phyloP scores from a whole-genome alignment of 2,888 invertebrate genomes.

The Heliconius ismenius region DNA sequence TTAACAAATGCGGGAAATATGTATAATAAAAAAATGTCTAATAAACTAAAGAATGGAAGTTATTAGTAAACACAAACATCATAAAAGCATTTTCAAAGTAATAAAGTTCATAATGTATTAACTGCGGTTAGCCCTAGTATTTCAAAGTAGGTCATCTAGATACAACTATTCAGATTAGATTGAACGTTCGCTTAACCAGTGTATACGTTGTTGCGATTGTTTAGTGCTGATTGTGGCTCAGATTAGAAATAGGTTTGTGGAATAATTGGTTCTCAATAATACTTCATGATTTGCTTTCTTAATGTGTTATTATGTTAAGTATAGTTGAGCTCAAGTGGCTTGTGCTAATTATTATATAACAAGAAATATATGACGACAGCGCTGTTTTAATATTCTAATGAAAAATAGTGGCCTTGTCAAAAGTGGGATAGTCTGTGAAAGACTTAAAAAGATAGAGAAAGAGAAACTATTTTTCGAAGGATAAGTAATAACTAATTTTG shows the following conservation, averaged over 20 bases:
- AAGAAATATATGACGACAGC: not conserved
- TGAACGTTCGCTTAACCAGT: conserved; percentile 23
- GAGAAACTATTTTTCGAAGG: too few relatives aligned
- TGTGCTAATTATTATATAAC: not conserved
- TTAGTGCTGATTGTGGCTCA: conserved; percentile 11
- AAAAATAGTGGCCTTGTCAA: too few relatives aligned
- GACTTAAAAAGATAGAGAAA: too few relatives aligned
- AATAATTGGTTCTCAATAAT: conserved; percentile 20
- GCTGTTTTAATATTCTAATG: not conserved
- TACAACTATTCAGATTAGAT: conserved; percentile 31
- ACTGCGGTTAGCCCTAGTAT: conserved; percentile 22
- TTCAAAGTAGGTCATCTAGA: conserved; percentile 39
- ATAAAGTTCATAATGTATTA: conserved; percentile 23
- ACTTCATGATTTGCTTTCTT: conserved; percentile 7
- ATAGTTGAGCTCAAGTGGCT: conserved; percentile 4
- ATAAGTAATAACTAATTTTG: too few relatives aligned
- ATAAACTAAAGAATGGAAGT: not conserved
- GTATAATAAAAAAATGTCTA: not conserved
- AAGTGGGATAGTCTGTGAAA: too few relatives aligned
- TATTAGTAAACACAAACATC: conserved; percentile 1
- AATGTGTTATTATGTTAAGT: conserved; percentile 4
- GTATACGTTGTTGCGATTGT: conserved; percentile 23
- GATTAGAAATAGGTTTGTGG: conserved; percentile 19
- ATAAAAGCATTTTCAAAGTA: conserved; percentile 1
- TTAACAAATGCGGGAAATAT: not conserved